Conservation (phyloP, 2,888 invertebrate genomes). For the Griposia aprilina region DNA sequence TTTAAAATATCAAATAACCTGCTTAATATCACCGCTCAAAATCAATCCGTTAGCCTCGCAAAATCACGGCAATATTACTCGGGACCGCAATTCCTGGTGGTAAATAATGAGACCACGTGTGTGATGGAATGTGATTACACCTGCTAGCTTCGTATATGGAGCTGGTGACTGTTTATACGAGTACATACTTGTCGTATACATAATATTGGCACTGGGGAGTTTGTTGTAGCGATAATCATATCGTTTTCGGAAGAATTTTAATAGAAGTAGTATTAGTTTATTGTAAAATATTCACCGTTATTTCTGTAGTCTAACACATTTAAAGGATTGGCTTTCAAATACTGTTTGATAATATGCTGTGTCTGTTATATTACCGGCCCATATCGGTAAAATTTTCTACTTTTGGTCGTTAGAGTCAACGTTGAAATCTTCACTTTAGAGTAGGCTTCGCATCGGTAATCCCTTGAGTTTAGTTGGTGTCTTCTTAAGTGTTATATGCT, state of each 20-base stretch:
- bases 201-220: background rate
- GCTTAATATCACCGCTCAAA: background rate
- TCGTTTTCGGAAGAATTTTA: too few species aligned
- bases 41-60: background rate
- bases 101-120: conserved; percentile 2
- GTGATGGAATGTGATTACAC: background rate
- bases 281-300: background rate
- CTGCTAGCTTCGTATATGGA: background rate
- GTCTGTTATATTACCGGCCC: background rate
- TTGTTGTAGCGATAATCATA: background rate
- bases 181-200: background rate
- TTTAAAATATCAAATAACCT: background rate
- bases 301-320: background rate
- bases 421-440: background rate
- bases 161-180: background rate
- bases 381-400: background rate
- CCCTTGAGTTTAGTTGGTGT: background rate
- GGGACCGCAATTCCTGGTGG: background rate
- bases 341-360: background rate
- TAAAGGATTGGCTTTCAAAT: background rate
- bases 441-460: background rate
- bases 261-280: background rate
- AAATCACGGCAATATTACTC: background rate
- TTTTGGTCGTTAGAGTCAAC: background rate
- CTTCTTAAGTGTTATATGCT: background rate